phyloP scores from a whole-genome alignment of 2,113 vertebrate species.

The Typhlomys cinereus region DNA sequence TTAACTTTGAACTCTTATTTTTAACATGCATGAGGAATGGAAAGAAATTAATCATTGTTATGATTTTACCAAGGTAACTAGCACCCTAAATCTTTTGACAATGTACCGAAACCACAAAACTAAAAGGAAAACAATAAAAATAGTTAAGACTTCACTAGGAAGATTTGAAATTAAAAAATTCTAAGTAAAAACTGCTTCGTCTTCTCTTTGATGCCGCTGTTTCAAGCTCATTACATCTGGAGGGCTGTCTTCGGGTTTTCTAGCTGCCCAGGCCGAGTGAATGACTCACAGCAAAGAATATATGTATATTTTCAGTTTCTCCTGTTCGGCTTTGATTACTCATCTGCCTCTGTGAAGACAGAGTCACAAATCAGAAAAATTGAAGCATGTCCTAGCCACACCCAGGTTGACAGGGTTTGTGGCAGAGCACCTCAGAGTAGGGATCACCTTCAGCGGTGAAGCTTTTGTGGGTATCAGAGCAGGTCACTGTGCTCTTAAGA shows the following conservation, averaged over 20 bases:
- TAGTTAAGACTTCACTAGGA: not conserved
- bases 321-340: constrained; percentile 48
- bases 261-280: constrained; percentile 52
- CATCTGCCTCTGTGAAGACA: not conserved
- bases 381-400: constrained; percentile 50
- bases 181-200: not conserved
- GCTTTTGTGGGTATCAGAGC: constrained; percentile 56
- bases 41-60: not conserved
- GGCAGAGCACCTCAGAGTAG: not conserved
- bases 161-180: not conserved
- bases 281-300: constrained; percentile 59
- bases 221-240: not conserved
- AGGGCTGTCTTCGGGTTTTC: not conserved
- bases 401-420: constrained; percentile 22
- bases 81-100: not conserved
- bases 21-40: not conserved
- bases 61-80: constrained; percentile 5
- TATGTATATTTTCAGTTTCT: constrained; percentile 39
- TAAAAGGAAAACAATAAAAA: not conserved
- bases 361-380: constrained; percentile 39
- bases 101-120: not conserved
- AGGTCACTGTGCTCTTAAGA: not conserved
- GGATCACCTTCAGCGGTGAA: not conserved
- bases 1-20: constrained; percentile 10
- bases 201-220: not conserved